Base-by-base conservation (phyloP, 2,797 vertebrate species). In the Antrozous pallidus region DNA sequence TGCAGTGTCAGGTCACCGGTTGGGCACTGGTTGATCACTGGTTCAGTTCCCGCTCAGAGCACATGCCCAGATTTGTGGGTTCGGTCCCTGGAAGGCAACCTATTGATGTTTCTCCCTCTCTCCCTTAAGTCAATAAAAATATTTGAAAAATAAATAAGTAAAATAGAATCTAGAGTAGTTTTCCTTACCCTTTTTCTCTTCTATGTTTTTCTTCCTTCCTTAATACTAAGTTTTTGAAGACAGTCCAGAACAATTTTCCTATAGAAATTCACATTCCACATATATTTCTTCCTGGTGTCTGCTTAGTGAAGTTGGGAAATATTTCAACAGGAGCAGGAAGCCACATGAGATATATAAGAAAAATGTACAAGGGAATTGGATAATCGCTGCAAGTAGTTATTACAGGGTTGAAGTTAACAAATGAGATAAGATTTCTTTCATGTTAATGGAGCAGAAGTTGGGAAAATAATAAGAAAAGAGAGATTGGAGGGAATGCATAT, bases 271-370 rank as follows among this genome's bases (percentile, higher is more conserved):
- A 74, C 17, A 63, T 95, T 94, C 18, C 74, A 24, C 65, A 14
- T 90, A 51, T 90, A 31, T 85, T 90, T 94, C 45, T 84, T 94
- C 47, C 47, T 96, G 54, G 38, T 75, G 38, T 77, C 67, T 88
- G 28, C 69, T 49, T 26, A 78, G 54, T 63, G 22, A 91, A 54
- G 10, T 40, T 94, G 61, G 70, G 70, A 91, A 91, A 78, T 95
- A 93, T 47, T 77, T 54, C 26, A 36, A 2, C 12, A 54, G 56
- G 78, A 92, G 4, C 31, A 73, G 36, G 26, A 86, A 95, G 26
- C 49, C 74, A 33, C n/a, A 14, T 26, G 28, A 95, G 22, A 47
- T 67, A 36, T 8, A 33, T 0, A 67, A 90, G 77, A 69, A 81
- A 38, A 94, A 22, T 49, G 38, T 75, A 65, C 13, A 65, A 71